Evolutionary conservation across 2,113 vertebrate species (phyloP).

Genomic region (Forbesichthys agassizii): DNA sequence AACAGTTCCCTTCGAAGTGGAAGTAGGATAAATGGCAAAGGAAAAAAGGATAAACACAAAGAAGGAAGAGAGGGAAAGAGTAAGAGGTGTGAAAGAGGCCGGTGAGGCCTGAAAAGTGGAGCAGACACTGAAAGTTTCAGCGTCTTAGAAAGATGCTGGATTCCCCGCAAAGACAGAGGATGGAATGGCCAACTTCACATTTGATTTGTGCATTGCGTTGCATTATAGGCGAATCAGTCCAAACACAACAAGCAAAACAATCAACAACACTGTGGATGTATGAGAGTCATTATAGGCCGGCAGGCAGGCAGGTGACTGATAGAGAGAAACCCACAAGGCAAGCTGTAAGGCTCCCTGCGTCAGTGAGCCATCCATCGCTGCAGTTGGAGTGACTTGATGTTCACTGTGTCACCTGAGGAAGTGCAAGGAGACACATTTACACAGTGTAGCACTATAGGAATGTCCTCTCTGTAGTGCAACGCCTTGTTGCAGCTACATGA

Average conservation of each 20-base stretch:
- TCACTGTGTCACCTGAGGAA: conserved; percentile 8
- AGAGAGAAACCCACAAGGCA: conserved; percentile 25
- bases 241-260: conserved; percentile 3
- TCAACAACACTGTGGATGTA: not conserved
- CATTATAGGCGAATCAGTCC: not conserved
- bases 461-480: conserved; percentile 4
- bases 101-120: conserved; percentile 40
- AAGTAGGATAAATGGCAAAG: conserved; percentile 40
- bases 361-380: conserved; percentile 25
- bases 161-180: conserved; percentile 26
- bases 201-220: conserved; percentile 31
- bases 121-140: not conserved
- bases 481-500: conserved; percentile 16
- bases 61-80: not conserved
- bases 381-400: conserved; percentile 16
- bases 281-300: conserved; percentile 4
- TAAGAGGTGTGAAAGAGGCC: conserved; percentile 10
- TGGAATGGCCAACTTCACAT: conserved; percentile 49
- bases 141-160: conserved; percentile 33
- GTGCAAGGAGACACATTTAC: conserved; percentile 6
- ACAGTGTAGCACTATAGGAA: not conserved
- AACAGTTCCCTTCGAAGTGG: conserved; percentile 20
- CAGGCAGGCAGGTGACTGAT: not conserved
- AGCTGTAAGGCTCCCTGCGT: conserved; percentile 28
- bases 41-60: conserved; percentile 2